Evolutionary conservation across 2,888 invertebrate species (phyloP).

Genomic region (Aphodius sticticus): DNA sequence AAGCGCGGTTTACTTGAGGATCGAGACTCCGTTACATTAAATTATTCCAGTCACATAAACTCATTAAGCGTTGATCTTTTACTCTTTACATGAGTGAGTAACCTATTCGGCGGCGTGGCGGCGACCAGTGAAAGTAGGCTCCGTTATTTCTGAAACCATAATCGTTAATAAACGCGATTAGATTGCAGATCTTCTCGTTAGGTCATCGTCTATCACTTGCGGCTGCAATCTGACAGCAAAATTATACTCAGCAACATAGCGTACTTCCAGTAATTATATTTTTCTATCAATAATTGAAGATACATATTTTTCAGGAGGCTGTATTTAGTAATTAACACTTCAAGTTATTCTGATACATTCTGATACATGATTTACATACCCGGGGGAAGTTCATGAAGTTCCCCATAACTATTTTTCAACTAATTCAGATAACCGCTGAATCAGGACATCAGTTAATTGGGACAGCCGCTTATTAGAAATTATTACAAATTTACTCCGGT

Average conservation of each 20-base stretch:
- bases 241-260: neutral
- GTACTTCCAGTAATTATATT: too few species aligned
- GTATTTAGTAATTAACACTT: too few species aligned
- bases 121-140: neutral
- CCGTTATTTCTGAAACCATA: neutral
- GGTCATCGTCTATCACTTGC: neutral
- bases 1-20: neutral
- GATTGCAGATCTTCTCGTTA: neutral
- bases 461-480: too few species aligned
- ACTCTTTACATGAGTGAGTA: neutral
- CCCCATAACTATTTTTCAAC: too few species aligned
- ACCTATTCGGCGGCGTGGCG: neutral
- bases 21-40: neutral
- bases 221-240: neutral
- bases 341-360: too few species aligned
- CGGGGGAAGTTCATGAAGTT: too few species aligned
- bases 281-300: too few species aligned
- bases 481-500: too few species aligned
- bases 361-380: too few species aligned
- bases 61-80: constrained; percentile 4
- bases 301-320: too few species aligned
- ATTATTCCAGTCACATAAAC: constrained; percentile 4
- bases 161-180: neutral
- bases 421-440: too few species aligned
- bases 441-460: too few species aligned